phyloP scores from a whole-genome alignment of 2,888 invertebrate species.

The Morinoia aosen region DNA sequence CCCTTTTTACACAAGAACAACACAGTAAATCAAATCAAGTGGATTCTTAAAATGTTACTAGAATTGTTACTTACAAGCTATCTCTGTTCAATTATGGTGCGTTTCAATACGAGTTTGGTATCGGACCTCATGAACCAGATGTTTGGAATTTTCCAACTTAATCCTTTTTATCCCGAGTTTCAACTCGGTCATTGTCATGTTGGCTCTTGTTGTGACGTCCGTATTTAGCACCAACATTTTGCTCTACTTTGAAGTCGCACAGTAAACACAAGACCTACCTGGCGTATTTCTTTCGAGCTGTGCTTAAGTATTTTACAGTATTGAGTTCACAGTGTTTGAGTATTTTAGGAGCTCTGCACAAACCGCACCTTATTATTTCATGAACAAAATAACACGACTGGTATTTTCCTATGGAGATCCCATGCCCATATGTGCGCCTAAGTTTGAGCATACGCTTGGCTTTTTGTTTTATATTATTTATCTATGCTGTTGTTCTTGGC shows the following conservation, averaged over 20 bases:
- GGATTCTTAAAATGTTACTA: background rate
- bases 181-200: background rate
- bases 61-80: background rate
- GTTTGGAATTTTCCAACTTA: background rate
- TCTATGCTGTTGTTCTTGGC: background rate
- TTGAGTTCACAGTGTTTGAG: background rate
- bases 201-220: too few relatives aligned
- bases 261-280: too few relatives aligned
- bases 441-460: background rate
- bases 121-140: background rate
- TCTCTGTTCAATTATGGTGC: background rate
- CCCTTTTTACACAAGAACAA: background rate
- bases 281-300: background rate
- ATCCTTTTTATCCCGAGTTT: background rate
- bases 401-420: background rate
- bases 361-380: too few relatives aligned
- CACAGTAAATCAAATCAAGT: background rate
- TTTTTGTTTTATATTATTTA: slow-evolving; percentile 9
- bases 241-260: background rate
- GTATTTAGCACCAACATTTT: background rate
- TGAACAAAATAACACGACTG: background rate
- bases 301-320: background rate
- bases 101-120: background rate
- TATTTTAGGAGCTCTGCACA: background rate
- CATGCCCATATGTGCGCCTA: background rate